phyloP scores from a whole-genome alignment of 2,113 vertebrate genomes.

The Cyprinodon tularosa region DNA sequence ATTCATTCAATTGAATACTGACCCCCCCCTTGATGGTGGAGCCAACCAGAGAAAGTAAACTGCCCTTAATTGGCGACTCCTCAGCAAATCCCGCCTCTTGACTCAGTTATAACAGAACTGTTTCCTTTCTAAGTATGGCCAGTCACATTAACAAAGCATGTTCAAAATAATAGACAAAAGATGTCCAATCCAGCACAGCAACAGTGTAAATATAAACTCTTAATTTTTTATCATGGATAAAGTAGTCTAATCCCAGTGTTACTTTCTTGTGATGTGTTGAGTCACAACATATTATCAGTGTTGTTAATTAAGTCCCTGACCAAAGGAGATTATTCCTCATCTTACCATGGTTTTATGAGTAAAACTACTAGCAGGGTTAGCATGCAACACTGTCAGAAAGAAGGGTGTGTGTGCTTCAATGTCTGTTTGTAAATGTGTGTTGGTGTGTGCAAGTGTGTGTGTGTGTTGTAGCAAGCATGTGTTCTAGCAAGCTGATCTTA shows the following conservation, averaged over 20 bases:
- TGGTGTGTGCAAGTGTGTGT: constrained; percentile 22
- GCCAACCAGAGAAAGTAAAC: too few relatives aligned
- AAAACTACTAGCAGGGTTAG: background rate
- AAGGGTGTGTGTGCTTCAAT: constrained; percentile 19
- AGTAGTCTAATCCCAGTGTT: background rate
- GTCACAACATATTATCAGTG: background rate
- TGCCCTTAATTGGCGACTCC: too few relatives aligned
- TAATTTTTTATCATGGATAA: background rate
- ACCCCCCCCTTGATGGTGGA: too few relatives aligned
- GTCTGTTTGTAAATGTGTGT: constrained; percentile 23
- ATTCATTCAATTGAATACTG: too few relatives aligned
- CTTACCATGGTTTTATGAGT: background rate
- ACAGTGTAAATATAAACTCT: background rate
- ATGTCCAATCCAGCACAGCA: background rate
- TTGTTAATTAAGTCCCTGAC: background rate
- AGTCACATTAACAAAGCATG: too few relatives aligned
- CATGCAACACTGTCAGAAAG: background rate
- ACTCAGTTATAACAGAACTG: too few relatives aligned
- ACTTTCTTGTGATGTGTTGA: background rate
- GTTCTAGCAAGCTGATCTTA: constrained; percentile 59
- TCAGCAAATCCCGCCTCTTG: too few relatives aligned
- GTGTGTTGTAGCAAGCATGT: constrained; percentile 3
- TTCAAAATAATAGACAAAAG: too few relatives aligned
- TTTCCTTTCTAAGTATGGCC: too few relatives aligned
- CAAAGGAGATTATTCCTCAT: background rate